Evolutionary conservation across 2,888 invertebrate species (phyloP).

Genomic region (Coecobrya sp.): DNA sequence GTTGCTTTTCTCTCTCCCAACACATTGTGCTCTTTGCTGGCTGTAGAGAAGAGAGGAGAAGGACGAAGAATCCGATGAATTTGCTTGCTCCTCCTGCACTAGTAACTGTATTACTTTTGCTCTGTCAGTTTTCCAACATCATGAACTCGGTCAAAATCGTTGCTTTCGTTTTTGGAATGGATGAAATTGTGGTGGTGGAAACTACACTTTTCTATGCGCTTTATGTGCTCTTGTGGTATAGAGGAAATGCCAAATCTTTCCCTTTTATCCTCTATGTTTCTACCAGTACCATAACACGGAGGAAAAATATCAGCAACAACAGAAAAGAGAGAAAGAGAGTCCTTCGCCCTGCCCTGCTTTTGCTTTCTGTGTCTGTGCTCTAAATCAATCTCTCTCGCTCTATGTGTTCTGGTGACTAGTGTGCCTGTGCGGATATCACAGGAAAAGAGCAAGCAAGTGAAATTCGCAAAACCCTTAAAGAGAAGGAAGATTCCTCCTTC

Average conservation of each 20-base stretch:
- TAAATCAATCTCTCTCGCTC: slow-evolving; percentile 76
- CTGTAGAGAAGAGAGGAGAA: slow-evolving; percentile 21
- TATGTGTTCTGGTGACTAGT: slow-evolving; percentile 39
- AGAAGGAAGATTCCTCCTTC: slow-evolving; percentile 53
- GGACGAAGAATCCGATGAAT: slow-evolving; percentile 54
- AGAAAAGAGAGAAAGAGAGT: too few species aligned
- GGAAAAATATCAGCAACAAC: slow-evolving; percentile 21
- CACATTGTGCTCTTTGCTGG: neutral
- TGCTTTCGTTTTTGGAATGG: slow-evolving; percentile 65
- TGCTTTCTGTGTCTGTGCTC: slow-evolving; percentile 50
- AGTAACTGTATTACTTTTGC: slow-evolving; percentile 61
- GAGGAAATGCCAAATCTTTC: slow-evolving; percentile 42
- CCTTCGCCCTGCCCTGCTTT: slow-evolving; percentile 58
- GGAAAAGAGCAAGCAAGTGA: slow-evolving; percentile 38
- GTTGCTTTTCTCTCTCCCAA: slow-evolving; percentile 40
- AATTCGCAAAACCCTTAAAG: slow-evolving; percentile 34
- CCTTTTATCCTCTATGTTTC: neutral
- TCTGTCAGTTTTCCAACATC: slow-evolving; percentile 75
- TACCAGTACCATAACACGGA: neutral
- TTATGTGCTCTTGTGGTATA: neutral
- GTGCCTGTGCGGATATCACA: slow-evolving; percentile 56
- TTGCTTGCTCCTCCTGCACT: slow-evolving; percentile 63
- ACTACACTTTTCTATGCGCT: neutral
- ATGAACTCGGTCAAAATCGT: slow-evolving; percentile 81
- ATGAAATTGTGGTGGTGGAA: neutral